A percentile compares a stretch with the other conserved stretches of the same genome.
phyloP scores from a whole-genome alignment of 1,140 invertebrate genomes.

The Aphaenogaster rudis region DNA sequence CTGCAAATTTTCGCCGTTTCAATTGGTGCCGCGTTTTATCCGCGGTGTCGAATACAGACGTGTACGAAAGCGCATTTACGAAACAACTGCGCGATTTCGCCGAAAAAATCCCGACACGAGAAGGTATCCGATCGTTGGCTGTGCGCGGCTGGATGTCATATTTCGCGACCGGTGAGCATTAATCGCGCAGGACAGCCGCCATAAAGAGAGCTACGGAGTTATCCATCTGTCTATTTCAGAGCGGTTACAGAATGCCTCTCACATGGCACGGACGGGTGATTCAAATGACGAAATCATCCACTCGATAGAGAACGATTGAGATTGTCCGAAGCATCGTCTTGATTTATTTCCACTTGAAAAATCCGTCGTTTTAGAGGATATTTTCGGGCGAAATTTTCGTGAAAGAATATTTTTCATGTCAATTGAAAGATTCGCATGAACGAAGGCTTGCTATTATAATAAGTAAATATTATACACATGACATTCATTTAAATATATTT shows the following conservation, averaged over 20 bases:
- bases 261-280: neutral
- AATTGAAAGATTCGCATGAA: neutral
- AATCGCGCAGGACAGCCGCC: conserved; percentile 56
- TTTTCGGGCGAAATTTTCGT: neutral
- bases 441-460: neutral
- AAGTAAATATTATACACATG: neutral
- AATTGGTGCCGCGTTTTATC: conserved; percentile 31
- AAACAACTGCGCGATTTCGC: neutral
- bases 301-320: conserved; percentile 19
- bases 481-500: neutral
- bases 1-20: conserved; percentile 6
- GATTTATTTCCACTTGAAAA: conserved; percentile 58
- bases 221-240: conserved; percentile 39
- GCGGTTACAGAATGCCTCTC: conserved; percentile 12
- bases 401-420: neutral
- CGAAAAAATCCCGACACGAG: conserved; percentile 18
- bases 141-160: conserved; percentile 3
- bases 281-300: conserved; percentile 44
- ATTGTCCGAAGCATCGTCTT: conserved; percentile 45
- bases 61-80: neutral
- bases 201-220: conserved; percentile 50
- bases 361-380: neutral
- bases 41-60: conserved; percentile 7
- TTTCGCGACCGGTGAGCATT: conserved; percentile 51
- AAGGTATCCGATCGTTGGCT: conserved; percentile 6